Evolutionary conservation across 2,888 invertebrate species (phyloP), one percentile per base, ranked within the genome.

Genomic region (Hypercompe scribonia): DNA sequence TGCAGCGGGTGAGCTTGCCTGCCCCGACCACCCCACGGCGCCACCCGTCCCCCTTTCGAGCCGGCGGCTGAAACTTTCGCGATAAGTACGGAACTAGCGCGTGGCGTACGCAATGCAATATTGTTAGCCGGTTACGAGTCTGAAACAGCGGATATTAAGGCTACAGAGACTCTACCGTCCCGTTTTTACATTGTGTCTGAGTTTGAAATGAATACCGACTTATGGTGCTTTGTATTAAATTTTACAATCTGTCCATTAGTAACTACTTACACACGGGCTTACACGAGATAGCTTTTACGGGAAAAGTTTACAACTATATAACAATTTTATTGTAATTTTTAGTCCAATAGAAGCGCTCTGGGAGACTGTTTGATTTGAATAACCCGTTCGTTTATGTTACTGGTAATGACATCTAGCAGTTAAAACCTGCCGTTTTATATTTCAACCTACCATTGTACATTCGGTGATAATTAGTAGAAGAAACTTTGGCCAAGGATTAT

Each of bases 41-140:
- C 77, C 72, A 72, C 74, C 73, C 75, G 58, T 74, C 69, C 78
- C 81, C 84, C 86, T 78, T 80, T 80, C 83, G 86, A 82, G 86
- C 88, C 90, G 91, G 87, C 90, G 92, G 92, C 94, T 94, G 95
- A 94, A 95, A 95, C 91, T 95, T 95, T 95, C 91, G 93, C 94
- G 95, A 95, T 95, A 95, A 95, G 95, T 95, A 94, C 93, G 91
- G 92, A 95, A 95, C 94, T 94, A 95, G 93, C 95, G 95, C 94
- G 95, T 94, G 92, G 91, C 90, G 94, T 94, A 95, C 95, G 95
- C 95, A 95, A 94, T 91, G 94, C 95, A 95, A 95, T 95, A 95
- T 95, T 95, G 95, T 95, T 95, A 94, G 94, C 93, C 91, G 92
- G 94, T 94, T 94, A 93, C 93, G 93, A 94, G 94, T 91, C 92